Evolutionary conservation across 2,113 vertebrate species (phyloP).

Genomic region (Diadophis punctatus): DNA sequence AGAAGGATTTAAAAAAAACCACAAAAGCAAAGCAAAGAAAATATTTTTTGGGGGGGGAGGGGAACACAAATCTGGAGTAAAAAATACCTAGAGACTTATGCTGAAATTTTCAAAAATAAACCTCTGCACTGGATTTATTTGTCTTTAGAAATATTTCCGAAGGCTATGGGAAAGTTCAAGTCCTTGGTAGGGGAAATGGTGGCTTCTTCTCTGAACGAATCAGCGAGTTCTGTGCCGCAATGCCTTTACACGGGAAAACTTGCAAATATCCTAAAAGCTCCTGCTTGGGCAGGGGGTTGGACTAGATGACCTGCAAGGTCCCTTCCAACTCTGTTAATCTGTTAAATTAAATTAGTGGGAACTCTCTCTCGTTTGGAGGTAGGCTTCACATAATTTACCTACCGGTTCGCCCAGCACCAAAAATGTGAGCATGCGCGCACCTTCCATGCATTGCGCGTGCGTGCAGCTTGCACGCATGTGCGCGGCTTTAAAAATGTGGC

Average conservation of each 20-base stretch:
- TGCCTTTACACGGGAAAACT: neutral
- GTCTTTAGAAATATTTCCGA: conserved; percentile 1
- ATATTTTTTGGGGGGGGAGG: conserved; percentile 25
- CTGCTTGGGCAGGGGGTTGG: too few relatives aligned
- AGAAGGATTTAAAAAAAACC: conserved; percentile 27
- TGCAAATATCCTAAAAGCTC: neutral
- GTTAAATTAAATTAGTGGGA: too few relatives aligned
- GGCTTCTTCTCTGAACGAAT: neutral
- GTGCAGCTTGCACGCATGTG: too few relatives aligned
- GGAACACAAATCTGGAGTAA: conserved; percentile 25
- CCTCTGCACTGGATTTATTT: conserved; percentile 18
- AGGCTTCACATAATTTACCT: too few relatives aligned
- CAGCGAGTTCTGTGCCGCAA: neutral
- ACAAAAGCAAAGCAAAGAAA: conserved; percentile 32
- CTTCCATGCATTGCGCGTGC: too few relatives aligned
- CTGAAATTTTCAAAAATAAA: conserved; percentile 38
- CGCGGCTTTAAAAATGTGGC: too few relatives aligned
- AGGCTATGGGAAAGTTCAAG: neutral
- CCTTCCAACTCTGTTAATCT: too few relatives aligned
- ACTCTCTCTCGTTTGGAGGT: too few relatives aligned
- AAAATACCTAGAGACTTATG: conserved; percentile 7
- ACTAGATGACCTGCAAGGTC: too few relatives aligned
- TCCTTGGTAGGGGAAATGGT: neutral
- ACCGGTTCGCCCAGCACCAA: too few relatives aligned
- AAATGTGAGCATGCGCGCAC: too few relatives aligned